These are phyloP conservation scores for Zoanthus solanderi DNA, from an alignment of 92 coral and sea anemone species.

Conservation along the genomic window DNA sequence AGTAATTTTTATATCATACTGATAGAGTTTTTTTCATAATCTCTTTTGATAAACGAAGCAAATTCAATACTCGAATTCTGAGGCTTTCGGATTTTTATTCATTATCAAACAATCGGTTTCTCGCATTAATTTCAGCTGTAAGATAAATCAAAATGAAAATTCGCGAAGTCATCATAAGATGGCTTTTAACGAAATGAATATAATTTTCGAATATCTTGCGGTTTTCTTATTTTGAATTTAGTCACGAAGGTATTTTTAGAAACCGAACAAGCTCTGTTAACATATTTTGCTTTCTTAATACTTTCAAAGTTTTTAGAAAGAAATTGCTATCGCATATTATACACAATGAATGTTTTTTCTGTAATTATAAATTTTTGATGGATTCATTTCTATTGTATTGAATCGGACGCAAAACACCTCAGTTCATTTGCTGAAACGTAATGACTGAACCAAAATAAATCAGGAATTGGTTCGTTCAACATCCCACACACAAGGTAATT, in stretches of 20 bases:
- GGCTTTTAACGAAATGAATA: not conserved
- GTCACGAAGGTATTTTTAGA: no score
- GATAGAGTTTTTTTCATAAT: no score
- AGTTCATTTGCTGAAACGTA: constrained; percentile 41
- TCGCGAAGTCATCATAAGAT: not conserved
- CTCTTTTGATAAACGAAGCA: no score
- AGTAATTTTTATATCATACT: no score
- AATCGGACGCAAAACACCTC: constrained; percentile 3
- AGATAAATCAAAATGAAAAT: not conserved
- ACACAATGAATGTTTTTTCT: constrained; percentile 1
- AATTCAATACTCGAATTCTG: no score
- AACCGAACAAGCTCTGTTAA: no score
- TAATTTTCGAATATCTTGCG: no score
- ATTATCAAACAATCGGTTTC: not conserved
- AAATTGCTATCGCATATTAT: not conserved
- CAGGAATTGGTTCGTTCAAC: not conserved
- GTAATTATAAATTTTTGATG: constrained; percentile 47
- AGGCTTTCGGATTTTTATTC: not conserved
- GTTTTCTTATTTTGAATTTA: no score
- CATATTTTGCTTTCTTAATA: no score
- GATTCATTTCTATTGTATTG: constrained; percentile 25
- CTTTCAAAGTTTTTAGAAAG: not conserved
- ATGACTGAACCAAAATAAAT: constrained; percentile 17
- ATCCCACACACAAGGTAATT: constrained; percentile 27
- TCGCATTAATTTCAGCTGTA: not conserved